Conservation (phyloP, 2,113 vertebrate genomes). For the Cephalophus harveyi region DNA sequence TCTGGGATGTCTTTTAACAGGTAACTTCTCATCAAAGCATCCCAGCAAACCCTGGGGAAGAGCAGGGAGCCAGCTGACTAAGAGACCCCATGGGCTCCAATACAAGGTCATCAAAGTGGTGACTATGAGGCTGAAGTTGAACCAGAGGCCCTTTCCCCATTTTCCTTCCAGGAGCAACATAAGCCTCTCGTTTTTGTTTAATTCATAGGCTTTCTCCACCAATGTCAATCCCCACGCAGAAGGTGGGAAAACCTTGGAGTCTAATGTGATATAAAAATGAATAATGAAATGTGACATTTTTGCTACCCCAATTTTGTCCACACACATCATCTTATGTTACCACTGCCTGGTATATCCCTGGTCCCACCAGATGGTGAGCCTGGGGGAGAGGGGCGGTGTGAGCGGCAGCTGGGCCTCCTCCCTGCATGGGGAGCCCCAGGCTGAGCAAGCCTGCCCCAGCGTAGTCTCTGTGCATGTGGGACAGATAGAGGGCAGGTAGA, state of each 20-base stretch:
- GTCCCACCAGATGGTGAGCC: neutral
- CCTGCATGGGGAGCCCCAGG: neutral
- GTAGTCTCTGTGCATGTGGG: neutral
- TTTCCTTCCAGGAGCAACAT: neutral
- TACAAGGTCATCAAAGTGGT: neutral
- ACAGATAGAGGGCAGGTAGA: neutral
- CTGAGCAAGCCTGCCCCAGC: neutral
- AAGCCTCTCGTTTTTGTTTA: neutral
- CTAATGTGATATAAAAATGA: neutral
- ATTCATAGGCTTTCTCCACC: neutral
- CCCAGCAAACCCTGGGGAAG: neutral
- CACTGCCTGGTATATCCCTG: neutral
- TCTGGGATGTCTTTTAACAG: neutral
- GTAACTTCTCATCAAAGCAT: neutral
- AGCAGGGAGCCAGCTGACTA: neutral
- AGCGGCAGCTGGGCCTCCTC: neutral
- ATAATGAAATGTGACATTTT: neutral
- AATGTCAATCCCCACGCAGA: neutral
- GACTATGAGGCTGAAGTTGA: neutral
- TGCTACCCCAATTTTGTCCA: neutral
- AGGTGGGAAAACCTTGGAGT: neutral
- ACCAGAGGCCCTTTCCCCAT: too few relatives aligned
- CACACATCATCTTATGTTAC: too few relatives aligned
- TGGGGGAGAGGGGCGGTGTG: too few relatives aligned
- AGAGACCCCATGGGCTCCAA: neutral